Conservation (phyloP, 1,140 invertebrate species). For the Campoletis sonorensis region DNA sequence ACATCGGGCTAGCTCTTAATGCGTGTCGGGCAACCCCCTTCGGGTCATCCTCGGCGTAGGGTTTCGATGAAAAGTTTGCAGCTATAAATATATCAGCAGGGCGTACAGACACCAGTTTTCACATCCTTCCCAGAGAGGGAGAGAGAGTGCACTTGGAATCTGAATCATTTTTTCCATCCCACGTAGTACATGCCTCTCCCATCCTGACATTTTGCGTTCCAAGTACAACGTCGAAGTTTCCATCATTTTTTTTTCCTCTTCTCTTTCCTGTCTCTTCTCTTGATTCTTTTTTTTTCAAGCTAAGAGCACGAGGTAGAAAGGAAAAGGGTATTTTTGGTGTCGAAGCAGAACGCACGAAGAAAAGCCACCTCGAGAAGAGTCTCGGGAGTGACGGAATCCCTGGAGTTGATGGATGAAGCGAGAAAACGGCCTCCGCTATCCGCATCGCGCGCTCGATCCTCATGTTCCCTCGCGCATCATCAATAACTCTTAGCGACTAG, state of each 20-base stretch:
- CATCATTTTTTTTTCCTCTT: constrained; percentile 13
- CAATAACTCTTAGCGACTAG: constrained; percentile 46
- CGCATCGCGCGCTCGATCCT: constrained; percentile 35
- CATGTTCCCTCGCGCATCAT: constrained; percentile 46
- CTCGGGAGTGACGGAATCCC: constrained; percentile 44
- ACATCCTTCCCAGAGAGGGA: constrained; percentile 18
- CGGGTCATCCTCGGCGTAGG: constrained; percentile 17
- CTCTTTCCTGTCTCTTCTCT: not conserved
- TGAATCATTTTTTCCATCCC: not conserved
- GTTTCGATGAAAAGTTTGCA: constrained; percentile 26
- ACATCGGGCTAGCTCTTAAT: constrained; percentile 27
- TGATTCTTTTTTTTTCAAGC: not conserved
- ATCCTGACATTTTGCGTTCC: not conserved
- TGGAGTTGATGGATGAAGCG: constrained; percentile 50
- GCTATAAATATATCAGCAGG: not conserved
- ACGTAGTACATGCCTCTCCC: not conserved
- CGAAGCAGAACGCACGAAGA: constrained; percentile 26
- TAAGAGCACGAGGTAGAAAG: not conserved
- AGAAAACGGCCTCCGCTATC: constrained; percentile 25
- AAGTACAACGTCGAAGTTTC: not conserved
- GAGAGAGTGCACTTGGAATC: constrained; percentile 5
- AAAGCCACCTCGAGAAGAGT: constrained; percentile 20
- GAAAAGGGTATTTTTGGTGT: constrained; percentile 24
- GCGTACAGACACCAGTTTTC: no score
- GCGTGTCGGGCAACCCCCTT: constrained; percentile 12